Percentiles rank a stretch among this genome's conserved stretches.
Conservation (phyloP, 2,797 vertebrate genomes). For the Alosa sapidissima region DNA sequence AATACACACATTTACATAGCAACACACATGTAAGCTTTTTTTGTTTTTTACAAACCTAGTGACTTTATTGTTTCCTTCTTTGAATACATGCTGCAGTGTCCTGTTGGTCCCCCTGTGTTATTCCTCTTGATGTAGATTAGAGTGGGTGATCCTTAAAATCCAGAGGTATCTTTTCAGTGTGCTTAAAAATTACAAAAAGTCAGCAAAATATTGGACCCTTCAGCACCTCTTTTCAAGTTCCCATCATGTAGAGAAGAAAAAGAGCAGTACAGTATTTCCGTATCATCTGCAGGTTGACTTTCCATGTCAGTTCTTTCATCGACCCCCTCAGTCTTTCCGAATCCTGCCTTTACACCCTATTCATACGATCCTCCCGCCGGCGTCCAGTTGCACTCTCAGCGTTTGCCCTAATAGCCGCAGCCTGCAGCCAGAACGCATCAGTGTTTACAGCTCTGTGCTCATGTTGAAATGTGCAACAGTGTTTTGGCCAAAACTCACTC, state of each 20-base stretch:
- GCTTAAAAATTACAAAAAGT: neutral
- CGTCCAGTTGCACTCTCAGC: slow-evolving; percentile 29
- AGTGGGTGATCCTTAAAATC: neutral
- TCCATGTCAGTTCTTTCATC: slow-evolving; percentile 24
- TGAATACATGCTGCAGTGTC: neutral
- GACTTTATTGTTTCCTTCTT: neutral
- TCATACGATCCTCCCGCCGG: slow-evolving; percentile 1
- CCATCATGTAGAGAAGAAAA: neutral
- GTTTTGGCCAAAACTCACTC: slow-evolving; percentile 26
- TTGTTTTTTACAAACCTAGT: neutral
- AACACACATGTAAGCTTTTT: neutral
- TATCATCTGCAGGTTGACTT: slow-evolving; percentile 5
- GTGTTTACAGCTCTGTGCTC: slow-evolving; percentile 22
- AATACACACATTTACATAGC: neutral
- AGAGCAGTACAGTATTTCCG: neutral
- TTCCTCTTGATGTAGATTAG: neutral
- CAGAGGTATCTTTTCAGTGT: neutral
- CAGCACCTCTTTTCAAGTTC: neutral
- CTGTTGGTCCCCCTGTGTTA: neutral
- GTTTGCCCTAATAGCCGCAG: slow-evolving; percentile 6
- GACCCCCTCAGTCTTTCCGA: slow-evolving; percentile 14
- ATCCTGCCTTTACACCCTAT: slow-evolving; percentile 7
- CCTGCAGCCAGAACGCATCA: slow-evolving; percentile 24
- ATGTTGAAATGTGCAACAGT: slow-evolving; percentile 38
- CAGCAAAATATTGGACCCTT: neutral